A percentile compares a stretch with the other conserved stretches of the same genome.
Conservation (phyloP, 1,140 invertebrate species). For the Hylaeus volcanicus region DNA sequence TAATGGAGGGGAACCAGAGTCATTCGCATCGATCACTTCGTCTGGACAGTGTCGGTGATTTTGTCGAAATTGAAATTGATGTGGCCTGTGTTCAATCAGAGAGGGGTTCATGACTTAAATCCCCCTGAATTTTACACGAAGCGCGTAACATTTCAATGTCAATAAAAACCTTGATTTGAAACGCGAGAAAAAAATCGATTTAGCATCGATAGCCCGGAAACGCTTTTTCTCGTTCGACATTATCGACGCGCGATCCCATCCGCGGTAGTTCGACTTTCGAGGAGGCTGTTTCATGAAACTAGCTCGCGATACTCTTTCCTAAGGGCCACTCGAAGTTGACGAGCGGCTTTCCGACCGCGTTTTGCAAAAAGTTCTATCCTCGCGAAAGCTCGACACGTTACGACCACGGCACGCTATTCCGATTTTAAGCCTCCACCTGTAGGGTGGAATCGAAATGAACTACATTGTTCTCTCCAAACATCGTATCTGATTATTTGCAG, state of each 20-base stretch:
- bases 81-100: no score
- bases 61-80: no score
- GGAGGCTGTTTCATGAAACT: slow-evolving; percentile 14
- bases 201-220: no score
- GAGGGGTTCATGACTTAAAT: no score
- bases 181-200: no score
- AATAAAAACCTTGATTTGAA: no score
- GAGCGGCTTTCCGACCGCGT: slow-evolving; percentile 2
- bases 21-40: no score
- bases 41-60: no score
- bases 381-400: neutral
- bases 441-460: neutral
- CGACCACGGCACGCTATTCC: neutral
- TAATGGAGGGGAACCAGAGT: no score
- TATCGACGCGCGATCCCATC: neutral
- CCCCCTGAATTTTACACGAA: no score
- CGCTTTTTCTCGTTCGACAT: neutral
- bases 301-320: slow-evolving; percentile 21
- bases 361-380: slow-evolving; percentile 1
- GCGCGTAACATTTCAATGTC: no score
- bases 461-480: neutral
- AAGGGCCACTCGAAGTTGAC: slow-evolving; percentile 36
- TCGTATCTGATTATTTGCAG: neutral
- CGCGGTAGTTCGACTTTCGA: neutral
- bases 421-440: neutral